phyloP scores from a whole-genome alignment of 1,140 invertebrate genomes.

The Macrobrachium rosenbergii region DNA sequence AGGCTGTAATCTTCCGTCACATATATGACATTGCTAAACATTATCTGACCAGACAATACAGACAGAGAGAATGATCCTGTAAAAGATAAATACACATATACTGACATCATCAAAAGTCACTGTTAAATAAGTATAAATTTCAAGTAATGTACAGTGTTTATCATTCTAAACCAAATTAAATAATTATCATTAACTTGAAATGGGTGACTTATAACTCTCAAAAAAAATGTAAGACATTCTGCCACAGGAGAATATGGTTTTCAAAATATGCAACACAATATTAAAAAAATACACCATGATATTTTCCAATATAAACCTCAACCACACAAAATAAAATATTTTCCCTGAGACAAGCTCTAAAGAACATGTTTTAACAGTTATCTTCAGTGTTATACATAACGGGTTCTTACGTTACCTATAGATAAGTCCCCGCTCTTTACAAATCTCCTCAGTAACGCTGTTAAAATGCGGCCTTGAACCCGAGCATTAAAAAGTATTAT shows the following conservation, averaged over 20 bases:
- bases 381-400: neutral
- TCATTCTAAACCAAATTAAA: neutral
- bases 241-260: no score
- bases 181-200: no score
- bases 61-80: constrained; percentile 93
- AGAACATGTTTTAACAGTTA: neutral
- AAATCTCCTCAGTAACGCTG: constrained; percentile 89
- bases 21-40: constrained; percentile 97
- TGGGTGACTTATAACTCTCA: no score
- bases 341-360: neutral
- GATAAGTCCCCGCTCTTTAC: constrained; percentile 85
- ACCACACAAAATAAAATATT: no score
- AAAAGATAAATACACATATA: constrained; percentile 70
- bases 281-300: no score
- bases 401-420: constrained; percentile 79
- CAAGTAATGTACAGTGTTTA: neutral
- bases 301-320: no score
- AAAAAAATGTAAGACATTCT: no score
- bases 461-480: constrained; percentile 89
- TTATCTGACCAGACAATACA: constrained; percentile 96
- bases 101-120: constrained; percentile 40
- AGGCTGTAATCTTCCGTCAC: constrained; percentile 95
- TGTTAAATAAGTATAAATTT: constrained; percentile 12
- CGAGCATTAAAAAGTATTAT: constrained; percentile 96
- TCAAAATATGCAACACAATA: no score